Evolutionary conservation across 2,888 invertebrate species (phyloP).

Genomic region (Sialis lutaria): DNA sequence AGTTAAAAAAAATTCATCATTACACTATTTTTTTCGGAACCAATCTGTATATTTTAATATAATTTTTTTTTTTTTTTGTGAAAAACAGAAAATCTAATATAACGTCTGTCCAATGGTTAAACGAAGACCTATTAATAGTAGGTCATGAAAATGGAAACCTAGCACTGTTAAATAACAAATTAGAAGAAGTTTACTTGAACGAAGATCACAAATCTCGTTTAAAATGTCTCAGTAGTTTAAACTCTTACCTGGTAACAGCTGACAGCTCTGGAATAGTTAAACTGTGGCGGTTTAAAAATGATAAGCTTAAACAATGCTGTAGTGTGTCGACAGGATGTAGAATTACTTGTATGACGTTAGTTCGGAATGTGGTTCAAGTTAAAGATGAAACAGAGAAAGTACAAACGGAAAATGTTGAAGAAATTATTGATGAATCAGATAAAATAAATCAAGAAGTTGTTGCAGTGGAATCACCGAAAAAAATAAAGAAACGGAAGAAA

Average conservation of each 20-base stretch:
- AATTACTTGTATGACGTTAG: slow-evolving; percentile 51
- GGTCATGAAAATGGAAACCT: slow-evolving; percentile 63
- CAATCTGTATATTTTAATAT: too few species aligned
- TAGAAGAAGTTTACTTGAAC: slow-evolving; percentile 28
- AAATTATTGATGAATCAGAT: slow-evolving; percentile 15
- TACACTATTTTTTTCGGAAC: too few species aligned
- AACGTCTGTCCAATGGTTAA: too few species aligned
- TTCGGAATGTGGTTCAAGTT: slow-evolving; percentile 23
- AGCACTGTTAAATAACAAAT: slow-evolving; percentile 34
- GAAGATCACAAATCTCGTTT: slow-evolving; percentile 47
- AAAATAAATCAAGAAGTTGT: slow-evolving; percentile 2
- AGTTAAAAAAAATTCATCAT: too few species aligned
- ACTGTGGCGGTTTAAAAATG: slow-evolving; percentile 38
- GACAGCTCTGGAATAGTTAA: slow-evolving; percentile 68
- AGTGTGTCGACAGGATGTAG: slow-evolving; percentile 48
- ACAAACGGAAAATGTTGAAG: slow-evolving; percentile 17
- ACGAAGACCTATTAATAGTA: slow-evolving; percentile 36
- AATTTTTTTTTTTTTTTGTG: too few species aligned
- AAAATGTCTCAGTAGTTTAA: slow-evolving; percentile 41
- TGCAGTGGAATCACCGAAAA: slow-evolving; percentile 6
- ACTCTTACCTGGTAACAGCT: slow-evolving; percentile 44
- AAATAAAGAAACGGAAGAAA: slow-evolving; percentile 7
- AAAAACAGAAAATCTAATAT: too few species aligned
- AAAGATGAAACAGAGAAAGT: slow-evolving; percentile 13
- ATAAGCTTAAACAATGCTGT: slow-evolving; percentile 32